phyloP scores from a whole-genome alignment of 2,113 vertebrate genomes.

The Mystacornis crossleyi region DNA sequence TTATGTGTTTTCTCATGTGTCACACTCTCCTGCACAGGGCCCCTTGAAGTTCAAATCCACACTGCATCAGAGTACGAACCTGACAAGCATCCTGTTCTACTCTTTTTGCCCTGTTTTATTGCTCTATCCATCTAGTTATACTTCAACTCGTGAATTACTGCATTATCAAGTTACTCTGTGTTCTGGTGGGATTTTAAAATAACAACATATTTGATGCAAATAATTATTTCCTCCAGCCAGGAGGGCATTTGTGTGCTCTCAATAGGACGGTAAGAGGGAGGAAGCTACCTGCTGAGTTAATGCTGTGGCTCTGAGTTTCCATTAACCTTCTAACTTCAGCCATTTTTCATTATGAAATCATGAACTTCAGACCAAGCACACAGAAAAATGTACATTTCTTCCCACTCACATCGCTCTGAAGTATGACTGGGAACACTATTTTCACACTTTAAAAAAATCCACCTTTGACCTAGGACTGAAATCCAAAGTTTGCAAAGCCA shows the following conservation, averaged over 20 bases:
- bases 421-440: neutral
- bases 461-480: neutral
- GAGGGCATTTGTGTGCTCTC: neutral
- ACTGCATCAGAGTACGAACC: neutral
- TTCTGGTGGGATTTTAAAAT: neutral
- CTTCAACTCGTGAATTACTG: neutral
- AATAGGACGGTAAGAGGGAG: neutral
- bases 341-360: neutral
- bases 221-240: constrained; percentile 8
- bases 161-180: neutral
- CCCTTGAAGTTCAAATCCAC: neutral
- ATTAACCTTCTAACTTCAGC: constrained; percentile 9
- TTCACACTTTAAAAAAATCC: neutral
- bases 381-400: neutral
- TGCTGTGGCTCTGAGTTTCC: constrained; percentile 6
- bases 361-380: neutral
- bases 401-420: neutral
- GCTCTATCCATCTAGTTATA: neutral
- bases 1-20: neutral
- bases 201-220: neutral
- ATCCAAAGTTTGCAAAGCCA: neutral
- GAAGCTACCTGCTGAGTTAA: constrained; percentile 48
- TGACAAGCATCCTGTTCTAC: neutral
- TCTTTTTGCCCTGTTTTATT: neutral
- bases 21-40: neutral